A percentile compares a stretch with the other conserved stretches of the same genome.
These are phyloP conservation scores for Lacerta agilis DNA, from an alignment of 2,797 vertebrate genomes.

Conservation along the genomic window DNA sequence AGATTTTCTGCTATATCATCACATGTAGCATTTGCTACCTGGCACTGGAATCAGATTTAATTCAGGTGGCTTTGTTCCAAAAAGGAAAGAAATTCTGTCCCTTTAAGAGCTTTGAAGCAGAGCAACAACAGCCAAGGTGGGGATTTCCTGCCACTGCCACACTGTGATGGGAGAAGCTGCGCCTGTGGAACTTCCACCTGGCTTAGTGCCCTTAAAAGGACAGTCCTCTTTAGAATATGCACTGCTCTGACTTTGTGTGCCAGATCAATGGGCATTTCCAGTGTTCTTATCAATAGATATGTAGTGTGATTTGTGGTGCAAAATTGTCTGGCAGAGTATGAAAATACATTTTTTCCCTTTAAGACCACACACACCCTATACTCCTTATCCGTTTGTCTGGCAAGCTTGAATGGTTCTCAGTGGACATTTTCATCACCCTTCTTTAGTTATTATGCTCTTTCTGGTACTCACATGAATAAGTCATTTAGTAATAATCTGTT, in stretches of 20 bases:
- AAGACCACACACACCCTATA: conserved; percentile 1
- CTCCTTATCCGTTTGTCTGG: conserved; percentile 44
- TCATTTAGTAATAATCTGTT: conserved; percentile 38
- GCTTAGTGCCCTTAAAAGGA: not conserved
- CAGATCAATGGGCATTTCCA: conserved; percentile 39
- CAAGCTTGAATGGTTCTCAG: conserved; percentile 44
- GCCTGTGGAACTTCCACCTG: not conserved
- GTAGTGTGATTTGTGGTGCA: conserved; percentile 9
- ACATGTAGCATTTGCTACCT: not conserved
- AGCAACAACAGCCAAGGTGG: not conserved
- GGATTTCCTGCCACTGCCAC: not conserved
- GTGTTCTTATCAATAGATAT: not conserved
- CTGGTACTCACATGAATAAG: conserved; percentile 43
- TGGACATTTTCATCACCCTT: conserved; percentile 32
- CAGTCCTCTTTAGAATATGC: not conserved
- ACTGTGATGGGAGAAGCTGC: not conserved
- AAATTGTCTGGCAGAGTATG: not conserved
- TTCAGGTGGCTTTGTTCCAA: not conserved
- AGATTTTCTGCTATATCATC: conserved; percentile 24
- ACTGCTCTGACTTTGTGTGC: not conserved
- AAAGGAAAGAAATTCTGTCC: not conserved
- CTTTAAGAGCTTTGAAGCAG: not conserved
- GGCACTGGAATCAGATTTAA: not conserved
- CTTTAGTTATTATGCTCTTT: conserved; percentile 38
- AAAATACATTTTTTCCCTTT: conserved; percentile 41